Percentiles rank a stretch among this genome's conserved stretches.
Evolutionary conservation across 1,140 invertebrate species (phyloP).

Genomic region (Drosophila oshimai): DNA sequence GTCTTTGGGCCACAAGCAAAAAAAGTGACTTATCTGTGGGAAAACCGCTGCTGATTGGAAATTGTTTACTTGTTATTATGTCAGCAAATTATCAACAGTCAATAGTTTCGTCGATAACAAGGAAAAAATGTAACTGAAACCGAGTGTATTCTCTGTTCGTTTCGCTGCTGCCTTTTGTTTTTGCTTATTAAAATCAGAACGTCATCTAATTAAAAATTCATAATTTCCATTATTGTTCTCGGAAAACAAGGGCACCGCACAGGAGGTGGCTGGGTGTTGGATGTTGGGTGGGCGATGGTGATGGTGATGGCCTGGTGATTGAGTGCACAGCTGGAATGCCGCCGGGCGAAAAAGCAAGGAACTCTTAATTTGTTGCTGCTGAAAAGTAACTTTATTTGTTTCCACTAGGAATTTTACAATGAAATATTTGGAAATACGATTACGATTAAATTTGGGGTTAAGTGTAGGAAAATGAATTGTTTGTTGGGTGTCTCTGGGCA

Average conservation of each 20-base stretch:
- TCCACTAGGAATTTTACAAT: slow-evolving; percentile 76
- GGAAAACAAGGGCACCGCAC: slow-evolving; percentile 53
- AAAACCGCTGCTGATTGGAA: slow-evolving; percentile 1
- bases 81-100: not conserved
- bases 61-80: slow-evolving; percentile 15
- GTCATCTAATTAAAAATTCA: slow-evolving; percentile 78
- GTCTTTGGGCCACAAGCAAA: slow-evolving; percentile 2
- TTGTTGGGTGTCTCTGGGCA: not conserved
- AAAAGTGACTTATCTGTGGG: not conserved
- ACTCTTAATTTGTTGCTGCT: slow-evolving; percentile 49
- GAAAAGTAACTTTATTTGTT: slow-evolving; percentile 74
- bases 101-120: not conserved
- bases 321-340: slow-evolving; percentile 27
- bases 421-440: slow-evolving; percentile 68
- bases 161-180: slow-evolving; percentile 16
- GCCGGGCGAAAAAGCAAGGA: not conserved
- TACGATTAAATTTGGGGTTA: slow-evolving; percentile 58
- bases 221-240: slow-evolving; percentile 64
- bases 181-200: slow-evolving; percentile 45
- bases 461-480: slow-evolving; percentile 58
- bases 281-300: not conserved
- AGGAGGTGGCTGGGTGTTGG: not conserved
- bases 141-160: slow-evolving; percentile 25
- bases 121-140: not conserved
- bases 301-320: not conserved